Evolutionary conservation across 2,113 vertebrate species (phyloP).

Genomic region (Prinia subflava): DNA sequence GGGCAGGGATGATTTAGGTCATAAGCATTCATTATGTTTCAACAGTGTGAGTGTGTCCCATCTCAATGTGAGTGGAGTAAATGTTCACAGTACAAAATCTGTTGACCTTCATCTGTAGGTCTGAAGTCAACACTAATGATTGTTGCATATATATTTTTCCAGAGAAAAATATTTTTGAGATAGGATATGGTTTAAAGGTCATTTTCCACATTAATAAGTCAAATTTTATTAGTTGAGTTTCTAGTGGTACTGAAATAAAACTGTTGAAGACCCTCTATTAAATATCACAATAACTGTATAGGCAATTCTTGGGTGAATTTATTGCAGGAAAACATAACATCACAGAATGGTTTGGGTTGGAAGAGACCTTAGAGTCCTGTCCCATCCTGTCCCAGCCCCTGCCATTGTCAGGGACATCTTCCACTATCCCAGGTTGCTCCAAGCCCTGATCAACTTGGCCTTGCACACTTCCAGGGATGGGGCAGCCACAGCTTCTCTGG

Average conservation of each 20-base stretch:
- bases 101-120: neutral
- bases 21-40: neutral
- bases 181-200: neutral
- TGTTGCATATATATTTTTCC: neutral
- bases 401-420: neutral
- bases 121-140: neutral
- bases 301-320: neutral
- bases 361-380: neutral
- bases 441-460: neutral
- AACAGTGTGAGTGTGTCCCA: neutral
- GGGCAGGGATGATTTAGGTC: neutral
- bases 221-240: neutral
- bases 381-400: neutral
- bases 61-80: fast-evolving
- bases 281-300: neutral
- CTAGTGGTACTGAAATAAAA: neutral
- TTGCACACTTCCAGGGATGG: neutral
- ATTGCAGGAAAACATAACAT: neutral
- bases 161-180: neutral
- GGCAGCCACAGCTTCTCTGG: neutral
- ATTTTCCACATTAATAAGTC: neutral
- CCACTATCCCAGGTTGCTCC: neutral
- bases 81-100: neutral
- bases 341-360: neutral
- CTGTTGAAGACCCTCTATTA: neutral